phyloP scores from a whole-genome alignment of 1,140 invertebrate species.

The Polypedilum vanderplanki region DNA sequence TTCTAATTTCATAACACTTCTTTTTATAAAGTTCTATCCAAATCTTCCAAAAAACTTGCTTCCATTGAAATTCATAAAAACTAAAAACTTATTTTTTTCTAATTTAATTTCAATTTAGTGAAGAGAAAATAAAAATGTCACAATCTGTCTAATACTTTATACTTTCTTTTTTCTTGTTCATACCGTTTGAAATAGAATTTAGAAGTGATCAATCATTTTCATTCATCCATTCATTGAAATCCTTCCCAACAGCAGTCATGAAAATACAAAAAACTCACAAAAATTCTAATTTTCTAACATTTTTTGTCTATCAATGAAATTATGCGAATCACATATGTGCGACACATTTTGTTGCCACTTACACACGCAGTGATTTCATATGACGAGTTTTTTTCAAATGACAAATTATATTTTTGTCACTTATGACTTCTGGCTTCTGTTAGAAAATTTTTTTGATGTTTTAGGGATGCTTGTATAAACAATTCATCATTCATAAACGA shows the following conservation, averaged over 20 bases:
- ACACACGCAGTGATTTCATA: constrained; percentile 8
- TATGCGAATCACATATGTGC: constrained; percentile 27
- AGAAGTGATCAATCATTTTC: constrained; percentile 24
- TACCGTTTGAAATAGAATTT: background rate
- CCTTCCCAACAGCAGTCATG: background rate
- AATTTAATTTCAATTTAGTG: background rate
- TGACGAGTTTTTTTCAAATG: background rate
- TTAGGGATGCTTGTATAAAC: constrained; percentile 10
- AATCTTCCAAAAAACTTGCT: background rate
- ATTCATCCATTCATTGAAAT: background rate
- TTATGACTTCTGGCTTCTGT: constrained; percentile 10
- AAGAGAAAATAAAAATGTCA: constrained; percentile 23
- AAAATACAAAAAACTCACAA: background rate
- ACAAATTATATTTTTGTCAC: constrained; percentile 14
- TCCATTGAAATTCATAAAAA: background rate
- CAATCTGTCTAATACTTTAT: constrained; percentile 17
- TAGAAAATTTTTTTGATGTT: background rate
- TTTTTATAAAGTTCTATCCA: too few species aligned
- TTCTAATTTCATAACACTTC: too few species aligned
- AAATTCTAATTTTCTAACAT: background rate
- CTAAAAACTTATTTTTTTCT: background rate
- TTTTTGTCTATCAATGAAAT: background rate
- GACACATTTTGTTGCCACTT: constrained; percentile 15
- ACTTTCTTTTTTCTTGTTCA: background rate
- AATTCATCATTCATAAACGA: constrained; percentile 6